phyloP scores from a whole-genome alignment of 2,888 invertebrate genomes.

The Timandra comae region DNA sequence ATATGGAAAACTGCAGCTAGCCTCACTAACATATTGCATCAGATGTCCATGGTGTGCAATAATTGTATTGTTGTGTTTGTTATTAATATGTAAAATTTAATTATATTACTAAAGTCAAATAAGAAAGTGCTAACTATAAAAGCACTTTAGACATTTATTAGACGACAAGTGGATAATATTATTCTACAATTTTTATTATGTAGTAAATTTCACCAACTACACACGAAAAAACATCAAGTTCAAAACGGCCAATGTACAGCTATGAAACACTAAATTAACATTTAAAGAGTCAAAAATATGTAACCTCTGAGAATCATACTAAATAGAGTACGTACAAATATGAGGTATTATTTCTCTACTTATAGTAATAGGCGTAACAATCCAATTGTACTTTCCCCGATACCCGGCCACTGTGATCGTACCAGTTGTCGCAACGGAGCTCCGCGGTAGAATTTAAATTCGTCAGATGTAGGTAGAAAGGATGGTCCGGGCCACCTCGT shows the following conservation, averaged over 20 bases:
- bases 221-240: conserved; percentile 14
- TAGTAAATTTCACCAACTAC: conserved; percentile 9
- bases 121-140: conserved; percentile 6
- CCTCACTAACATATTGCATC: conserved; percentile 41
- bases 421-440: background rate
- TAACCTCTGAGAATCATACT: conserved; percentile 23
- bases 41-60: conserved; percentile 19
- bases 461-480: background rate
- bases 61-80: conserved; percentile 9
- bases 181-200: conserved; percentile 7
- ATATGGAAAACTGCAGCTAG: conserved; percentile 53
- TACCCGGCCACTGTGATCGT: conserved; percentile 15
- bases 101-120: conserved; percentile 5
- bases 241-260: conserved; percentile 24
- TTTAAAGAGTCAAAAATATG: conserved; percentile 27
- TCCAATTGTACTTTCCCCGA: conserved; percentile 23
- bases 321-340: conserved; percentile 20
- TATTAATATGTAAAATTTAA: conserved; percentile 8
- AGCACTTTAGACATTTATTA: conserved; percentile 3
- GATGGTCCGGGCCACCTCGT: conserved; percentile 40
- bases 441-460: background rate
- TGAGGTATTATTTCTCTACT: conserved; percentile 21
- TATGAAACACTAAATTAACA: conserved; percentile 17
- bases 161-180: conserved; percentile 5
- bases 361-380: conserved; percentile 22